Conservation (phyloP, 2,797 vertebrate species). For the Enteromius treurensis region DNA sequence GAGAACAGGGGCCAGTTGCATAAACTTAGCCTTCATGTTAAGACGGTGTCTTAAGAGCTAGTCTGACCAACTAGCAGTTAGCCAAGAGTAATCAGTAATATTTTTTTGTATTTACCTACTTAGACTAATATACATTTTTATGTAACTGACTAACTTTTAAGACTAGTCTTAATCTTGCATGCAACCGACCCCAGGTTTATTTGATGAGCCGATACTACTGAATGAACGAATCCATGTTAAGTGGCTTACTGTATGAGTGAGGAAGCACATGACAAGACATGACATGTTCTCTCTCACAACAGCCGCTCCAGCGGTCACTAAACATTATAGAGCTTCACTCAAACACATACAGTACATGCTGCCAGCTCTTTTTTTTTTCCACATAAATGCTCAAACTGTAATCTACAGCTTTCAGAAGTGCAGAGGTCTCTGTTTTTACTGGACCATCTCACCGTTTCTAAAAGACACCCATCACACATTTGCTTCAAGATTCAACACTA, state of each 20-base stretch:
- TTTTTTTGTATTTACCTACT: too few species aligned
- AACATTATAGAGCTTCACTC: background rate
- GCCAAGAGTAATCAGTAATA: too few species aligned
- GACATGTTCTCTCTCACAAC: background rate
- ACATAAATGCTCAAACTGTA: background rate
- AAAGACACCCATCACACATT: slow-evolving; percentile 10
- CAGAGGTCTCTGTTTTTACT: background rate
- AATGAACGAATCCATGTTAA: background rate
- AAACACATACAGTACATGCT: background rate
- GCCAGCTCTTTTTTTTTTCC: background rate
- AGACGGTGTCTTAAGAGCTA: too few species aligned
- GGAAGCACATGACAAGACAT: background rate
- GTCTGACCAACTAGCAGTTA: too few species aligned
- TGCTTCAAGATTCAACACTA: background rate
- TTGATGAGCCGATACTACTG: background rate
- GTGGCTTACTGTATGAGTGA: background rate
- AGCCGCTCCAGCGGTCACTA: too few species aligned
- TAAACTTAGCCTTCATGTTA: too few species aligned
- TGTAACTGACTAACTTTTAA: too few species aligned
- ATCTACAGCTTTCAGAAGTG: background rate
- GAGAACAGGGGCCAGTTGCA: too few species aligned
- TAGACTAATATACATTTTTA: too few species aligned
- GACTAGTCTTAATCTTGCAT: too few species aligned
- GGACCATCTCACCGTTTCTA: slow-evolving; percentile 15
- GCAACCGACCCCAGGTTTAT: too few species aligned